phyloP scores from a whole-genome alignment of 2,888 invertebrate genomes.

The Cerceris rybyensis region DNA sequence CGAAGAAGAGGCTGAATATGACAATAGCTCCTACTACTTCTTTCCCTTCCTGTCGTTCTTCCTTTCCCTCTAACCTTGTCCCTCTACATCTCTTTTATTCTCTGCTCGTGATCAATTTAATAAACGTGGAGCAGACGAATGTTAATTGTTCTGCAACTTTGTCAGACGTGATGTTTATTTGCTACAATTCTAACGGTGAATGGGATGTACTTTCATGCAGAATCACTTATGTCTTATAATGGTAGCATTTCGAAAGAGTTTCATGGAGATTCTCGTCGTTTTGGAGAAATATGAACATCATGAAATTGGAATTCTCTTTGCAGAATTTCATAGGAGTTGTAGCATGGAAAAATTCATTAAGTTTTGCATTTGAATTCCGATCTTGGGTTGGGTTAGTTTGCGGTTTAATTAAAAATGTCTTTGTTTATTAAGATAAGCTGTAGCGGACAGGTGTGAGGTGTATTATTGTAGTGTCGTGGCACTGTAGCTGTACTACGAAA shows the following conservation, averaged over 20 bases:
- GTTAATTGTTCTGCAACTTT: not conserved
- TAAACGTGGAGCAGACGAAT: not conserved
- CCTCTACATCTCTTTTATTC: not conserved
- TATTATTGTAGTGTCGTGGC: not conserved
- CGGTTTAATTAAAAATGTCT: too few relatives aligned
- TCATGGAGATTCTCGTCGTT: too few relatives aligned
- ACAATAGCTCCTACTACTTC: slow-evolving; percentile 30
- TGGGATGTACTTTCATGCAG: not conserved
- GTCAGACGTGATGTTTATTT: not conserved
- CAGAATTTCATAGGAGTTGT: too few relatives aligned
- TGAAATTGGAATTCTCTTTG: too few relatives aligned
- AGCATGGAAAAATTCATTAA: too few relatives aligned
- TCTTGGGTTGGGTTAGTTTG: too few relatives aligned
- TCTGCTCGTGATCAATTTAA: not conserved
- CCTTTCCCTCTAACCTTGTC: not conserved
- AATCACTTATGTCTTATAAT: not conserved
- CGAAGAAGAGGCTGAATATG: slow-evolving; percentile 14
- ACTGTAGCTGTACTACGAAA: not conserved
- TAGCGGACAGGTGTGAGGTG: too few relatives aligned
- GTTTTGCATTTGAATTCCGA: too few relatives aligned
- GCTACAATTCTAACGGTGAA: not conserved
- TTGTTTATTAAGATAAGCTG: too few relatives aligned
- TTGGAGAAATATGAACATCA: not conserved
- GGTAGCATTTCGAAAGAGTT: not conserved
- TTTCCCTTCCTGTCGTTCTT: too few relatives aligned